phyloP scores from a whole-genome alignment of 1,140 invertebrate species.

The Laupala kohalensis region DNA sequence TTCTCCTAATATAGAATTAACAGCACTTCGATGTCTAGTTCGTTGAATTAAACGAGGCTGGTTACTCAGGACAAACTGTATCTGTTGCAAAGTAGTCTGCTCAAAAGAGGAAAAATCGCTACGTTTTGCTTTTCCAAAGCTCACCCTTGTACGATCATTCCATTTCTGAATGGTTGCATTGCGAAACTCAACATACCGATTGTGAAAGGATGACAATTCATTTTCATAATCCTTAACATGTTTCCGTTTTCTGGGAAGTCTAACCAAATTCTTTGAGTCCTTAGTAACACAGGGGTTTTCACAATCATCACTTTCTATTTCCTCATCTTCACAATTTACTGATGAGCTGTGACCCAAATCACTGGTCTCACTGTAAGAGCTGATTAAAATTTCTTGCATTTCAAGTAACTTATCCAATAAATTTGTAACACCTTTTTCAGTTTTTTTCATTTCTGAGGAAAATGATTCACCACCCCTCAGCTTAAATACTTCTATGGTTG shows the following conservation, averaged over 20 bases:
- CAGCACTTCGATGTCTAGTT: constrained; percentile 66
- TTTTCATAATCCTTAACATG: constrained; percentile 42
- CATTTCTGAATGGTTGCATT: constrained; percentile 75
- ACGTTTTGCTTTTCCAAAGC: constrained; percentile 40
- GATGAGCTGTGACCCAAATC: constrained; percentile 22
- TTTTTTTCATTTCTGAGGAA: constrained; percentile 32
- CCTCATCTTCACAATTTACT: constrained; percentile 17
- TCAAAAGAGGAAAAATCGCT: constrained; percentile 52
- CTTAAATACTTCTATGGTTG: constrained; percentile 36
- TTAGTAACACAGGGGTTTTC: background rate
- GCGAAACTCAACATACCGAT: constrained; percentile 54
- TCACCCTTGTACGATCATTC: constrained; percentile 76
- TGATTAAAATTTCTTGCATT: constrained; percentile 30
- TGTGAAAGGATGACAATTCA: constrained; percentile 44
- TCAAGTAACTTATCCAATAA: constrained; percentile 50
- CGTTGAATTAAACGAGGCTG: constrained; percentile 58
- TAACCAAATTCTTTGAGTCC: background rate
- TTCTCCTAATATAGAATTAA: constrained; percentile 59
- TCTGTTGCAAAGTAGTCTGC: constrained; percentile 69
- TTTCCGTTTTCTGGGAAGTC: background rate
- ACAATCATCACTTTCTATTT: constrained; percentile 34
- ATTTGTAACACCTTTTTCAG: constrained; percentile 36
- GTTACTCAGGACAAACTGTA: constrained; percentile 71
- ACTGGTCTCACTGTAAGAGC: constrained; percentile 43
- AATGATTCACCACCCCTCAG: constrained; percentile 33